phyloP scores from a whole-genome alignment of 2,888 invertebrate species.

The Synergus laeviventris region DNA sequence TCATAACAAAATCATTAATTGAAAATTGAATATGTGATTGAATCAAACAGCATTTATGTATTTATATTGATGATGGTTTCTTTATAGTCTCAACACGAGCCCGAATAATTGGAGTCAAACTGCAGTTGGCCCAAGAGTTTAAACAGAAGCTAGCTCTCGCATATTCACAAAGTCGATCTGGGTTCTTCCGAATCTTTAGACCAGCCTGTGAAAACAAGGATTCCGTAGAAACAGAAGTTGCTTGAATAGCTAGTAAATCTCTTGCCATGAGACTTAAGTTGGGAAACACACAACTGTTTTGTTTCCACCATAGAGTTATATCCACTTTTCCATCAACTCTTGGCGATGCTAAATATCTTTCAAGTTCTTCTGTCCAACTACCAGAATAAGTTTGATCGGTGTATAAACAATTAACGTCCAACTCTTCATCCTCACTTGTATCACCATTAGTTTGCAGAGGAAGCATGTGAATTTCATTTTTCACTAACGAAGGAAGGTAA shows the following conservation, averaged over 20 bases:
- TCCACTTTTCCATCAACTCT: slow-evolving; percentile 12
- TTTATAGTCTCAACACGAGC: not conserved
- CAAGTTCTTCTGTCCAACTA: not conserved
- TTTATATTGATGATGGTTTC: not conserved
- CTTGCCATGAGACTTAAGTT: not conserved
- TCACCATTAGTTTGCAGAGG: not conserved
- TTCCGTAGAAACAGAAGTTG: slow-evolving; percentile 8
- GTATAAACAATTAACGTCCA: not conserved
- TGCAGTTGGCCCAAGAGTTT: slow-evolving; percentile 27
- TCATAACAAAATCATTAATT: not conserved
- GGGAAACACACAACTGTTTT: not conserved
- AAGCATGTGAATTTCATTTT: not conserved
- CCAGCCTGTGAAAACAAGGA: slow-evolving; percentile 9
- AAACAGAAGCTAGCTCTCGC: not conserved
- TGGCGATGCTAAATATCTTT: slow-evolving; percentile 1
- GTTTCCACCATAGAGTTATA: slow-evolving; percentile 17
- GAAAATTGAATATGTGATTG: not conserved
- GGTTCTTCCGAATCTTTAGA: not conserved
- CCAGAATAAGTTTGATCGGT: not conserved
- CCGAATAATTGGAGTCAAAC: slow-evolving; percentile 6
- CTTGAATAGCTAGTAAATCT: slow-evolving; percentile 16
- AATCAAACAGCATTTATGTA: not conserved
- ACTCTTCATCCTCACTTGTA: slow-evolving; percentile 8
- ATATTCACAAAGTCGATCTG: not conserved
- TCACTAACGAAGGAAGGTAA: not conserved